Conservation (phyloP, 64 coral and sea anemone genomes). For the Montipora cactus region DNA sequence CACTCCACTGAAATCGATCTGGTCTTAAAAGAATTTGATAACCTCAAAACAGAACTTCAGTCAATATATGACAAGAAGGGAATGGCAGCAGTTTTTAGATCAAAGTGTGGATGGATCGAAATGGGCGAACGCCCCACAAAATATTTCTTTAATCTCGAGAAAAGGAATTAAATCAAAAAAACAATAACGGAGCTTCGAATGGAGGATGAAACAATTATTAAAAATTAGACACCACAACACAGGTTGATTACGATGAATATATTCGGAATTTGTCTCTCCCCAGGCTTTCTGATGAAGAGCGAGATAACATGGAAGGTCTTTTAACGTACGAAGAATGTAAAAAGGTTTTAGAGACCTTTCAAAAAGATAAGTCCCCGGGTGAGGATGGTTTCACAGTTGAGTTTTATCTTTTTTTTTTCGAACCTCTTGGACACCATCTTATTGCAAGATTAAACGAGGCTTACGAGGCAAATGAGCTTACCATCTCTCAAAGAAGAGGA, state of each 20-base stretch:
- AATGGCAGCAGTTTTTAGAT: not conserved
- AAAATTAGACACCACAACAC: not conserved
- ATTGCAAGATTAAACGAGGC: not conserved
- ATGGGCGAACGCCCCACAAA: not conserved
- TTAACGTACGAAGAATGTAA: not conserved
- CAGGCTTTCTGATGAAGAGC: not conserved
- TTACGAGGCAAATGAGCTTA: constrained; percentile 5
- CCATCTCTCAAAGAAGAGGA: constrained; percentile 41
- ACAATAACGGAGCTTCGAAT: no score
- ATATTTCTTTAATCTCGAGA: no score
- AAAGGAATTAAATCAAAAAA: no score
- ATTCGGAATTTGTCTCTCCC: not conserved
- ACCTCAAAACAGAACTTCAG: not conserved
- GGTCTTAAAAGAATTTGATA: not conserved
- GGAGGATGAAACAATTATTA: not conserved
- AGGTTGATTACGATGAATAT: not conserved
- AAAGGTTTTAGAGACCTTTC: constrained; percentile 1
- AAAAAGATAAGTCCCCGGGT: not conserved
- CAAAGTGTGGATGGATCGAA: not conserved
- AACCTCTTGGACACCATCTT: not conserved
- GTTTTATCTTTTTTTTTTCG: constrained; percentile 5
- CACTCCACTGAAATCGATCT: not conserved
- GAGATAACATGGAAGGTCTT: not conserved
- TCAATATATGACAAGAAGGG: not conserved
- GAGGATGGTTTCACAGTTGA: constrained; percentile 15